Percentiles rank a stretch among this genome's conserved stretches.
phyloP scores from a whole-genome alignment of 2,888 invertebrate genomes.

The Limnephilus rhombicus region DNA sequence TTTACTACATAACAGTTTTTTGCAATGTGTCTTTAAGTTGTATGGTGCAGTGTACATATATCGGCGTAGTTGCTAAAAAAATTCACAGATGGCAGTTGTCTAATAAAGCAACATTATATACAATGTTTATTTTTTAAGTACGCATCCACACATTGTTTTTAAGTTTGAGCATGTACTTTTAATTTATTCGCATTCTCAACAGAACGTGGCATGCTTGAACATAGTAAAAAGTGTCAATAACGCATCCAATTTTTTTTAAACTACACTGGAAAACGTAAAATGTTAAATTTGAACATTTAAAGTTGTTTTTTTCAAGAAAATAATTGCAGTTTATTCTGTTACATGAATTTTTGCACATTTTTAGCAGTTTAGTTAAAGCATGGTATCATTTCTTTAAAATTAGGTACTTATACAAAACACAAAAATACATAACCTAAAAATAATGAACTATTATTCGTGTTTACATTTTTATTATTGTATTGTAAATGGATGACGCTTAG shows the following conservation, averaged over 20 bases:
- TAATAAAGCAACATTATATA: not conserved
- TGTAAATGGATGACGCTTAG: not conserved
- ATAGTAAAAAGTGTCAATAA: not conserved
- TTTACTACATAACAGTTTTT: not conserved
- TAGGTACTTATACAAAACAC: not conserved
- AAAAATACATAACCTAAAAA: slow-evolving; percentile 17
- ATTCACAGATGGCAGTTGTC: not conserved
- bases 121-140: not conserved
- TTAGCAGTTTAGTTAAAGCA: not conserved
- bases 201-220: not conserved
- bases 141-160: not conserved
- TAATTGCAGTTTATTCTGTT: not conserved
- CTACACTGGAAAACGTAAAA: not conserved
- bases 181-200: not conserved
- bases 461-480: not conserved
- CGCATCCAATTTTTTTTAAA: not conserved
- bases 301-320: not conserved
- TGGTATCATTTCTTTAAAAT: not conserved
- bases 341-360: not conserved
- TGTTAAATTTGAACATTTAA: not conserved
- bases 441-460: not conserved
- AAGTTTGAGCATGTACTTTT: slow-evolving; percentile 1
- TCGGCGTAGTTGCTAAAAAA: not conserved
- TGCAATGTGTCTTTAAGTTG: not conserved
- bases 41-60: not conserved